Evolutionary conservation across 2,888 invertebrate species (phyloP), one percentile per base, ranked within the genome.

Genomic region (Belgica antarctica): DNA sequence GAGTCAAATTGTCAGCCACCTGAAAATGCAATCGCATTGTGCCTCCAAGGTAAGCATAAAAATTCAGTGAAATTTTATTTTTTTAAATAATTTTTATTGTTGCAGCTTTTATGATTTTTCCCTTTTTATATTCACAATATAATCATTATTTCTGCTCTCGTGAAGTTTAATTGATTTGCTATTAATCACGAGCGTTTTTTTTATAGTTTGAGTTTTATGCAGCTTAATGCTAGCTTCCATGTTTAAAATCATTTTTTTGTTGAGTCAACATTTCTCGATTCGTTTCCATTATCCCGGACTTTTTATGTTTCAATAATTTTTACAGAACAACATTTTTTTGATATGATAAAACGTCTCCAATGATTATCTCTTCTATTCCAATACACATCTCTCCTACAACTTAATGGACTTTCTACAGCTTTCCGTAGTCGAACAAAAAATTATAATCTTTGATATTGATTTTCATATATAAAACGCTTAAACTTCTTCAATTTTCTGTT

Each of bases 391-490:
- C 22, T 22, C 57, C 25, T 57, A 25, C 57, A 57, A 19, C 12
- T 12, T 57, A 10, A 57, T 12, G 22, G 24, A 17, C 12, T 25
- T 12, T 52, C 19, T 15, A 57, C 57, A 41, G 41, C 2, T 41
- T 10, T n/a, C 10, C 41, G 41, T 41, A 41, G 41, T 12, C 15
- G 41, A 41, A 41, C 41, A 41, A 15, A 41, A 31, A 62, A 62
- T 34, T 24, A 22, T 31, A 62, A 62, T 62, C 62, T 62, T 62
- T 62, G 62, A 62, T 62, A 62, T 62, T 62, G 34, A 62, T 59
- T 59, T 59, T 27, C 27, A 24, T 27, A 27, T 59, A 34, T 31
- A 57, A 57, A 57, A n/a, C n/a, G n/a, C n/a, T n/a, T 41, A 41
- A 41, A 41, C 41, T 5, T 41, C 41, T 41, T 41, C 41, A n/a